Percentiles rank a stretch among this genome's conserved stretches.
These are phyloP conservation scores for Nannobrachium achirus DNA, from an alignment of 2,113 vertebrate species.

Conservation along the genomic window DNA sequence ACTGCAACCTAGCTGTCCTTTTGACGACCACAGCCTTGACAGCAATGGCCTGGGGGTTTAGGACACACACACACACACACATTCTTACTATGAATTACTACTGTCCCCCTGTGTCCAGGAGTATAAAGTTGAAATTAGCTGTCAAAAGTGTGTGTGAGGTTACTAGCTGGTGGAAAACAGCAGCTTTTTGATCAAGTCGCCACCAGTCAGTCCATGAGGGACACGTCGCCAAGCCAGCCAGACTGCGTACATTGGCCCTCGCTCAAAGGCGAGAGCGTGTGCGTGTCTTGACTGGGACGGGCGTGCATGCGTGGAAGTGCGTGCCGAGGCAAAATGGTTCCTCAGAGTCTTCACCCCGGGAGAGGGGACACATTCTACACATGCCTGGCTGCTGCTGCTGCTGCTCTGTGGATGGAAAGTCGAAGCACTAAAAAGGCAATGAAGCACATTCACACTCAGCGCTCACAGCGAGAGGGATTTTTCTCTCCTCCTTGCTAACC, in stretches of 20 bases:
- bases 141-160: slow-evolving; percentile 44
- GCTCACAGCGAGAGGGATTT: slow-evolving; percentile 10
- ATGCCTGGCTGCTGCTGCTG: slow-evolving; percentile 16
- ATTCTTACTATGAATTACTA: slow-evolving; percentile 20
- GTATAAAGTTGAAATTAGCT: slow-evolving; percentile 39
- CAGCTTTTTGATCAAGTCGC: slow-evolving; percentile 32
- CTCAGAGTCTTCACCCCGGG: slow-evolving; percentile 26
- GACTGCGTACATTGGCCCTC: neutral
- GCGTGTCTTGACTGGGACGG: neutral
- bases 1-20: slow-evolving; percentile 37
- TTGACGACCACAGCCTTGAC: slow-evolving; percentile 56
- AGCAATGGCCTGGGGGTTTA: slow-evolving; percentile 53
- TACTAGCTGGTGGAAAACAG: slow-evolving; percentile 20
- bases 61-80: slow-evolving; percentile 8
- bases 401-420: slow-evolving; percentile 47
- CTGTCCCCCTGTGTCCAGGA: slow-evolving; percentile 13
- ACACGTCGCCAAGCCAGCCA: slow-evolving; percentile 14
- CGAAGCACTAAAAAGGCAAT: slow-evolving; percentile 30
- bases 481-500: neutral
- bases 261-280: neutral
- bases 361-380: slow-evolving; percentile 43
- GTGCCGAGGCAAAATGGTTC: slow-evolving; percentile 23
- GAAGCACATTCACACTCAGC: slow-evolving; percentile 28
- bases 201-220: slow-evolving; percentile 6
- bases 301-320: neutral